Conservation (phyloP, 2,888 invertebrate genomes). For the Gastrophysa polygoni region DNA sequence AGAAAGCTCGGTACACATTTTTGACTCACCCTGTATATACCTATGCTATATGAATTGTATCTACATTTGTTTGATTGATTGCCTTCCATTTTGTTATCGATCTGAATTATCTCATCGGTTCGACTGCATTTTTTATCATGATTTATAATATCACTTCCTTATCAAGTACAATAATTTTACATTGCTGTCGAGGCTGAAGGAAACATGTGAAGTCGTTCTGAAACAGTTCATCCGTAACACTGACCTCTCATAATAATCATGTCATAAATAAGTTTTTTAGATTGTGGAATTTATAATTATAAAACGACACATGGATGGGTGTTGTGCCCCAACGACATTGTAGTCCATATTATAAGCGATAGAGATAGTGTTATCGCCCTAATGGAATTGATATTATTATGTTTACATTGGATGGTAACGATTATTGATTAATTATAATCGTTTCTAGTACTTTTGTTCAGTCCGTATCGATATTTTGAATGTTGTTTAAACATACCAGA, state of each 20-base stretch:
- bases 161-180: background rate
- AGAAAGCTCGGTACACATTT: no score
- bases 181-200: background rate
- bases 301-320: background rate
- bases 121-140: background rate
- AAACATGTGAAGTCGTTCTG: background rate
- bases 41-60: no score
- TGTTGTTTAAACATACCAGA: no score
- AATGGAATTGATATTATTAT: background rate
- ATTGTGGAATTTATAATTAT: background rate
- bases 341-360: slow-evolving; percentile 9
- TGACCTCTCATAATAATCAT: slow-evolving; percentile 2
- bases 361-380: background rate
- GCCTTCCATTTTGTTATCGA: background rate
- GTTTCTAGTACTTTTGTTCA: no score
- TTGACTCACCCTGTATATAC: no score
- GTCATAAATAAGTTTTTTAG: slow-evolving; percentile 2
- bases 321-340: background rate
- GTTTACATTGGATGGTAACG: slow-evolving; percentile 6
- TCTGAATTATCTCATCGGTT: background rate
- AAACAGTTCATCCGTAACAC: slow-evolving; percentile 2
- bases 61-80: background rate
- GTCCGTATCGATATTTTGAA: no score
- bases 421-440: background rate
- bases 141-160: background rate